Conservation (phyloP, 2,888 invertebrate genomes). For the Mamestra brassicae region DNA sequence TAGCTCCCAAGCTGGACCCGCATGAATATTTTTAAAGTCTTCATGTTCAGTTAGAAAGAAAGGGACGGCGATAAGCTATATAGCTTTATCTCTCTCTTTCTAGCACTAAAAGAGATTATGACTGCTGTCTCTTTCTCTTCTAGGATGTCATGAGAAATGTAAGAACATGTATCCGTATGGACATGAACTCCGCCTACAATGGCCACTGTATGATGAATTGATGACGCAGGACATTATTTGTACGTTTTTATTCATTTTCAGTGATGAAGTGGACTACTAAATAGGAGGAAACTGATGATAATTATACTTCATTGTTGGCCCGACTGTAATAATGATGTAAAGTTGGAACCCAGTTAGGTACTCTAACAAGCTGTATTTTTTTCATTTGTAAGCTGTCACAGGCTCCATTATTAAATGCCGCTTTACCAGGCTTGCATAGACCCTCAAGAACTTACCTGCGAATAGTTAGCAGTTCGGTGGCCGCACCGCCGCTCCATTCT, state of each 20-base stretch:
- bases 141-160: neutral
- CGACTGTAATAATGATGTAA: no score
- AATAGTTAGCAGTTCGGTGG: slow-evolving; percentile 83
- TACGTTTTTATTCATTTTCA: neutral
- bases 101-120: no score
- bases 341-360: no score
- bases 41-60: no score
- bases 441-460: slow-evolving; percentile 76
- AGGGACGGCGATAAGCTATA: neutral
- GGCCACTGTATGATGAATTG: neutral
- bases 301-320: no score
- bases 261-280: neutral
- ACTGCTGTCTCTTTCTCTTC: no score
- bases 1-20: neutral
- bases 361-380: no score
- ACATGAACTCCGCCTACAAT: neutral
- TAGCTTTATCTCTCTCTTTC: slow-evolving; percentile 21
- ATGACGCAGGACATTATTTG: neutral
- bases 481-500: slow-evolving; percentile 88
- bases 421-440: slow-evolving; percentile 21
- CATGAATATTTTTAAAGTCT: no score
- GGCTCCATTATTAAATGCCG: neutral
- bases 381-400: no score
- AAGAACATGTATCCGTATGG: no score
- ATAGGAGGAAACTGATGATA: no score